These are phyloP conservation scores for Aplidium turbinatum DNA, from an alignment of 23 tunicate genomes.

Conservation along the genomic window DNA sequence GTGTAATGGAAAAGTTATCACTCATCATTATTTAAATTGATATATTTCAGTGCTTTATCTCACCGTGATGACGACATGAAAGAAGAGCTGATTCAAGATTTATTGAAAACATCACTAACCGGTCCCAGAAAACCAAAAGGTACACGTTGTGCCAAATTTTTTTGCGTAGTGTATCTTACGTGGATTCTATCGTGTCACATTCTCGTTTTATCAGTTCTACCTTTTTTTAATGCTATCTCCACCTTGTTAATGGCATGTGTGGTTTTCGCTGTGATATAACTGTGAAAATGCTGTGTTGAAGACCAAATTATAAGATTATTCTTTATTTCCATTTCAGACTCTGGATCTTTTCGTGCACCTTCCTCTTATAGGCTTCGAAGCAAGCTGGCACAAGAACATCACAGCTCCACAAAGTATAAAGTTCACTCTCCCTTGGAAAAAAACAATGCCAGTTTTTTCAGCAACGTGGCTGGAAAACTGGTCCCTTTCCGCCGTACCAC, in stretches of 20 bases:
- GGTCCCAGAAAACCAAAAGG: conserved; percentile 42
- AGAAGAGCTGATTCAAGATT: conserved; percentile 28
- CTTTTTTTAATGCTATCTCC: no score
- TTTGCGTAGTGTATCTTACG: no score
- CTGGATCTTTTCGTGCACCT: conserved; percentile 21
- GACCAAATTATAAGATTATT: no score
- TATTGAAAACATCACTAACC: conserved; percentile 12
- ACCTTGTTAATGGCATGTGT: no score
- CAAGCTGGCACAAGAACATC: conserved; percentile 48
- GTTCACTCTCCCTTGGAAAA: conserved; percentile 29
- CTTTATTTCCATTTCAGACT: no score
- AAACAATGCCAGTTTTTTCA: conserved; percentile 34
- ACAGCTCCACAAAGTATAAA: conserved; percentile 30
- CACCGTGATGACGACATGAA: neutral
- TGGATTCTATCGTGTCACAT: no score
- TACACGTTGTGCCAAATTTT: no score
- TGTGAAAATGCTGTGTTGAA: no score
- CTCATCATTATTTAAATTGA: neutral
- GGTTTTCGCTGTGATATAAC: no score
- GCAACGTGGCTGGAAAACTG: conserved; percentile 53
- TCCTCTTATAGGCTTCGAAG: conserved; percentile 48
- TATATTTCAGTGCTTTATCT: conserved; percentile 23
- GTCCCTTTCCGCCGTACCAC: conserved; percentile 55
- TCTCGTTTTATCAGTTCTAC: no score
- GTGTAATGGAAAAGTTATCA: neutral